Base-by-base conservation (phyloP, 1,140 invertebrate species). In the Calliopsis andreniformis region DNA sequence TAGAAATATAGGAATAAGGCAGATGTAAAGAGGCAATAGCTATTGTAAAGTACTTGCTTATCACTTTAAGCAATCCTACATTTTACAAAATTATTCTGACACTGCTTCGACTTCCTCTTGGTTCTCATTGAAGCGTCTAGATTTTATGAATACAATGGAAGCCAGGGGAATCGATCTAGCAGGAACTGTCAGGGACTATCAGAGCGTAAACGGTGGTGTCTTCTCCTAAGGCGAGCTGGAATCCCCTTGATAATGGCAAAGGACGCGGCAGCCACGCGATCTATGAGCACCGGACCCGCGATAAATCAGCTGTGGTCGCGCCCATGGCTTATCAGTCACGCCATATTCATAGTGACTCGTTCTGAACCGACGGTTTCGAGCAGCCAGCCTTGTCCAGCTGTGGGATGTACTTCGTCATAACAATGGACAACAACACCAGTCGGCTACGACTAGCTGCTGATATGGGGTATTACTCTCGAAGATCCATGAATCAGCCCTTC, bases 251-350 rank as follows among this genome's bases (percentile, higher is more conserved):
- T 82, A 81, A 83, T 79, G 49, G 66, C 58, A 66, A 66, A 73
- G 67, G 49, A 67, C 51, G 64, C 69, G 59, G 67, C 42, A 63
- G 49, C 67, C 69, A 59, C 28, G 25, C 63, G 63, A 71, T 64
- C 32, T 69, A 63, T 71, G 61, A 80, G 51, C 71, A 69, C 30
- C 62, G 64, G 55, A 18, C 30, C 47, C 39, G 76, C 66, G 71
- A 85, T 84, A 84, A 84, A 85, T 85, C 76, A 77, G 58, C 55
- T 25, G 47, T 56, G 42, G 72, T 49, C 58, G 59, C 66, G 20
- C 61, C 62, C 79, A 69, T 76, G 66, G 70, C 79, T 85, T 85
- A 84, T 85, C 83, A 76, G 83, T 85, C 83, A 85, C 75, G 79
- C 79, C 47, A 79, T 82, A 84, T 85, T 82, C 83, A 84, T 84